phyloP scores from a whole-genome alignment of 2,888 invertebrate genomes.

The Thera obeliscata region DNA sequence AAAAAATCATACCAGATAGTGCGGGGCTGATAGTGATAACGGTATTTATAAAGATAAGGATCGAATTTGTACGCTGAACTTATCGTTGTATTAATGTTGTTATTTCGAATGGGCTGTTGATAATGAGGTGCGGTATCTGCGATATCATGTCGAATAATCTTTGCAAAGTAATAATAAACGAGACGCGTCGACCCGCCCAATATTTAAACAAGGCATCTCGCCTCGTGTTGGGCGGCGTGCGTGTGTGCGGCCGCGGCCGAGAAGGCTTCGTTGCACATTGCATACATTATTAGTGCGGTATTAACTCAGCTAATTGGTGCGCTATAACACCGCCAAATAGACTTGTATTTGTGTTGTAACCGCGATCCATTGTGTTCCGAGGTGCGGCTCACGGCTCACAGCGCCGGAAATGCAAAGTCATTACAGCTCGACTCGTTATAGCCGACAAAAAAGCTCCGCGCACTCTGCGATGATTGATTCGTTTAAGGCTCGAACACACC shows the following conservation, averaged over 20 bases:
- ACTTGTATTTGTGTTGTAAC: constrained; percentile 61
- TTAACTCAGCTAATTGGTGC: constrained; percentile 69
- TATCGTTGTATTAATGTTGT: constrained; percentile 58
- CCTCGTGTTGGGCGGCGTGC: constrained; percentile 33
- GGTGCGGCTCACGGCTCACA: constrained; percentile 46
- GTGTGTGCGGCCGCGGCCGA: constrained; percentile 29
- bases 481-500: too few species aligned
- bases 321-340: constrained; percentile 63
- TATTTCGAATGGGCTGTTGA: constrained; percentile 58
- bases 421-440: constrained; percentile 66
- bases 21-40: constrained; percentile 54
- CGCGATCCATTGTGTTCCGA: constrained; percentile 60
- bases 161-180: constrained; percentile 60
- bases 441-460: constrained; percentile 65
- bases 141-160: constrained; percentile 53
- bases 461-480: constrained; percentile 71
- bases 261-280: constrained; percentile 52
- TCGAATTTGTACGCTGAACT: constrained; percentile 53
- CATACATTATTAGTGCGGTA: constrained; percentile 64
- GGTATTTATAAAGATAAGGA: constrained; percentile 53
- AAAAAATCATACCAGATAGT: constrained; percentile 62
- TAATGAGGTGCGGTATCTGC: constrained; percentile 53
- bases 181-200: constrained; percentile 58
- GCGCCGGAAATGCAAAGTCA: constrained; percentile 67
- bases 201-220: constrained; percentile 52